Base-by-base conservation (phyloP, 2,797 vertebrate genomes). In the Yasuhikotakia modesta region DNA sequence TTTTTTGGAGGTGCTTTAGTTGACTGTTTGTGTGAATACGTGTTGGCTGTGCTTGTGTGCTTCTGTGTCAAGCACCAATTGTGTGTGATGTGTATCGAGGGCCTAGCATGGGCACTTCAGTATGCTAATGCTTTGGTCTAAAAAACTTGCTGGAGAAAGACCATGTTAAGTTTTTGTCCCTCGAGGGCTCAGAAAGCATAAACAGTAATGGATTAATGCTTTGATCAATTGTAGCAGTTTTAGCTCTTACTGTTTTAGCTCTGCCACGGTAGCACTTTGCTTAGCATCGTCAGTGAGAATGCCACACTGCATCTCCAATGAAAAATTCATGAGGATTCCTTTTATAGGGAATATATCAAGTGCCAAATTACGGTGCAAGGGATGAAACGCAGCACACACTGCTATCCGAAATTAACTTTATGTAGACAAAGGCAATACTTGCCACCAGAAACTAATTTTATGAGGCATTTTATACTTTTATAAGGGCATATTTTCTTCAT, bases 291-390 rank as follows among this genome's bases (percentile, higher is more conserved):
- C 64, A 39, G 70, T 75, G 68, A 73, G 58, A 68, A 76, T 83
- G 79, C 82, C 77, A 63, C 53, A 19, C 45, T 74, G 78, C 72
- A 78, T 76, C 77, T 64, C 55, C 35, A 68, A 84, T 87, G 76
- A 86, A 87, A 85, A 75, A 87, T 86, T 75, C 80, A 87, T 86
- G 83, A 84, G 65, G 72, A 72, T 48, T 60, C 69, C 61, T 83
- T 83, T 85, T 80, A 84, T 81, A 73, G 73, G 71, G 68, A 82
- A 84, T 81, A 74, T 78, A 86, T 82, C 79, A 81, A 75, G 72
- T 53, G 66, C 52, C 72, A 76, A 78, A 85, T 83, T 76, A 81
- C 71, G 52, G 70, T 39, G 68, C 67, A 74, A 73, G 52, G 57
- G 69, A 76, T 63, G 32, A 69, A 46, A 83, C 63, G 12, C 16